phyloP scores from a whole-genome alignment of 2,888 invertebrate species.

The Phortica magna region DNA sequence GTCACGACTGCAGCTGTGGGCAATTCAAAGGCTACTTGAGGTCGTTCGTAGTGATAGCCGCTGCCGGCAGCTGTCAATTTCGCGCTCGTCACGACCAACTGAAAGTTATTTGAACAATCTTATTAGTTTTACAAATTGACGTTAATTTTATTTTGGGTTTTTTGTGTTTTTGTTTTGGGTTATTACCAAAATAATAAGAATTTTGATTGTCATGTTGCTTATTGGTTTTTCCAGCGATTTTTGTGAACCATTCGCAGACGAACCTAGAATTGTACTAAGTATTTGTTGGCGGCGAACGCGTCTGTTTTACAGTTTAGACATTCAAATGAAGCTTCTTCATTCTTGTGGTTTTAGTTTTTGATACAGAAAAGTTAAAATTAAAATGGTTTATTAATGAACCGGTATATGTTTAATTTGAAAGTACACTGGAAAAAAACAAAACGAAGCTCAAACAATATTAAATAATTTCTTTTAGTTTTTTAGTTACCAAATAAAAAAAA shows the following conservation, averaged over 20 bases:
- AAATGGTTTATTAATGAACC: background rate
- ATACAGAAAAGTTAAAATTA: no score
- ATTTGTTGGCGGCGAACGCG: no score
- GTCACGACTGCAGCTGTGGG: background rate
- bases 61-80: background rate
- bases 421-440: background rate
- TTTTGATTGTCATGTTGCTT: no score
- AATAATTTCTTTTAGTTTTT: background rate
- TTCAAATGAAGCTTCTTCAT: no score
- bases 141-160: constrained; percentile 1
- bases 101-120: constrained; percentile 7
- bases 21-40: background rate
- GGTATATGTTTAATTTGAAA: background rate
- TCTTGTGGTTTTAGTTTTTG: no score
- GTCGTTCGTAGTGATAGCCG: constrained; percentile 26
- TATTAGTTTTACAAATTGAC: background rate
- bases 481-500: no score
- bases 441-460: background rate
- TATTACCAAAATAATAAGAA: background rate
- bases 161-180: background rate
- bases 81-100: background rate
- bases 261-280: no score
- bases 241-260: no score
- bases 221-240: no score
- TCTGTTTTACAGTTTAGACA: no score